Conservation (phyloP, 92 coral and sea anemone genomes). For the Actinostola sp. region DNA sequence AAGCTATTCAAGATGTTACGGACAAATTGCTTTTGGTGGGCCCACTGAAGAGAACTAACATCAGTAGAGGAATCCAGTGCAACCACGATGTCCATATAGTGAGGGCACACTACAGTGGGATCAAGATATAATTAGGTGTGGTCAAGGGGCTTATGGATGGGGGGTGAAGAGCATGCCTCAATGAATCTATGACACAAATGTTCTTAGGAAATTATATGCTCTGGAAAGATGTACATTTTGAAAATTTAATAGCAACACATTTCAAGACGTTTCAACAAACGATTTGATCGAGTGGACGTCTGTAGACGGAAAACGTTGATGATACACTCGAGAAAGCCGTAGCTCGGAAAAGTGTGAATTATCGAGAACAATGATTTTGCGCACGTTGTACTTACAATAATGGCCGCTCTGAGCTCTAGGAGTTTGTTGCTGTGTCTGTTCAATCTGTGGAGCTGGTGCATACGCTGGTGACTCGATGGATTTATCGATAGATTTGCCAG, state of each 20-base stretch:
- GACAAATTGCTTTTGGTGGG: conserved; percentile 85
- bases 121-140: background rate
- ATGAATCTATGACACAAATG: too few species aligned
- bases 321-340: too few species aligned
- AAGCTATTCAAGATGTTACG: conserved; percentile 69
- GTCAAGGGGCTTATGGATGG: background rate
- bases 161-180: too few species aligned
- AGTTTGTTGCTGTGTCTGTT: conserved; percentile 6
- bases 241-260: too few species aligned
- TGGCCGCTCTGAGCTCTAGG: background rate
- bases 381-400: background rate
- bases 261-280: too few species aligned
- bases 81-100: conserved; percentile 87
- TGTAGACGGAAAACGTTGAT: too few species aligned
- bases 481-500: background rate
- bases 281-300: too few species aligned
- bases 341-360: too few species aligned
- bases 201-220: too few species aligned
- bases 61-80: conserved; percentile 96
- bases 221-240: background rate
- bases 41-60: conserved; percentile 81
- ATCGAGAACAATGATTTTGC: too few species aligned
- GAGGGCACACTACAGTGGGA: conserved; percentile 72
- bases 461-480: too few species aligned
- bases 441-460: background rate